phyloP scores from a whole-genome alignment of 2,797 vertebrate genomes.

The Pampus argenteus region DNA sequence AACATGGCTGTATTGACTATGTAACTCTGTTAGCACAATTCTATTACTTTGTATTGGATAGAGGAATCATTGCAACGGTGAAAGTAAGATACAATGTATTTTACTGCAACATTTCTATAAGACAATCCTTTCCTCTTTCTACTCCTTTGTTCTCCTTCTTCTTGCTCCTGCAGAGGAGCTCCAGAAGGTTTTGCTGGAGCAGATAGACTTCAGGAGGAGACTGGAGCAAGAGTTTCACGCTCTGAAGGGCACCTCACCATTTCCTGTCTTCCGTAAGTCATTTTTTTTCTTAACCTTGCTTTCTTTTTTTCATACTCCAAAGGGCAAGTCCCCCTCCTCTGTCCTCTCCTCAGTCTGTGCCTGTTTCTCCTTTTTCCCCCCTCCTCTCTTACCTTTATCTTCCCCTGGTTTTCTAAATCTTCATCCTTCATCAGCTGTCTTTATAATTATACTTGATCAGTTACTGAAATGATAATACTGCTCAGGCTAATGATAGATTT shows the following conservation, averaged over 20 bases:
- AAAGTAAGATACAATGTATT: neutral
- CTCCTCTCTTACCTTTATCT: neutral
- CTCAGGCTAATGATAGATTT: constrained; percentile 35
- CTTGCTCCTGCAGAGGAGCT: constrained; percentile 91
- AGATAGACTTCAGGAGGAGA: constrained; percentile 96
- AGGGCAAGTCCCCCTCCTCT: constrained; percentile 24
- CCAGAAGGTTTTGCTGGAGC: constrained; percentile 98
- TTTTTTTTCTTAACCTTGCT: neutral
- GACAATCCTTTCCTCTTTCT: neutral
- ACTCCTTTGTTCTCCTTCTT: neutral
- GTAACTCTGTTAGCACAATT: neutral
- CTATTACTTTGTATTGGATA: neutral
- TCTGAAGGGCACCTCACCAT: constrained; percentile 94
- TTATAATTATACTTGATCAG: constrained; percentile 8
- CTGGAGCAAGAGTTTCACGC: constrained; percentile 98
- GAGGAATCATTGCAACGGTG: neutral
- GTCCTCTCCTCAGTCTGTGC: constrained; percentile 11
- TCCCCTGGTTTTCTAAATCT: neutral
- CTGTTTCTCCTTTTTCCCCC: no score
- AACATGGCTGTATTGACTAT: neutral
- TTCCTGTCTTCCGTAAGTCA: constrained; percentile 97
- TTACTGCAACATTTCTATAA: neutral
- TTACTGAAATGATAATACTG: constrained; percentile 19
- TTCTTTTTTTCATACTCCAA: constrained; percentile 11
- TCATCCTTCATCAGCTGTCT: constrained; percentile 1